Evolutionary conservation across 2,888 invertebrate genomes (phyloP).

Genomic region (Ectemnius lituratus): DNA sequence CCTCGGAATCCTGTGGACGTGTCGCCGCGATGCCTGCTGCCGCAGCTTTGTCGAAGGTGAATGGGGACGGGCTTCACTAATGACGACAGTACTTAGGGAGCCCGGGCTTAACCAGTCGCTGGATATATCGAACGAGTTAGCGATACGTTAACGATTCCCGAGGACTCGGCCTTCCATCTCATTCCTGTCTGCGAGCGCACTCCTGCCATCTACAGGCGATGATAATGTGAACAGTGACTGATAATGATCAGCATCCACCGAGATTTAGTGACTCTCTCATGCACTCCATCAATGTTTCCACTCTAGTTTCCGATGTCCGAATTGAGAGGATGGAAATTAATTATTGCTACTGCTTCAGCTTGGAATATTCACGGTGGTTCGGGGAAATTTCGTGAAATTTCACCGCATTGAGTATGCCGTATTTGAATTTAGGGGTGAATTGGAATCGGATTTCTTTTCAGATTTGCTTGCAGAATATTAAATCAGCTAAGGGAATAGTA

Average conservation of each 20-base stretch:
- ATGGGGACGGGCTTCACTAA: slow-evolving; percentile 47
- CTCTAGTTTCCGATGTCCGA: too few relatives aligned
- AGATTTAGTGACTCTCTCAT: slow-evolving; percentile 21
- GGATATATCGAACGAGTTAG: slow-evolving; percentile 69
- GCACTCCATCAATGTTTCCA: too few relatives aligned
- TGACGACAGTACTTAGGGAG: slow-evolving; percentile 57
- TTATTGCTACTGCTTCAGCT: too few relatives aligned
- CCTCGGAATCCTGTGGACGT: slow-evolving; percentile 54
- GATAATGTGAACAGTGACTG: slow-evolving; percentile 58
- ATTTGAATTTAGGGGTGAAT: too few relatives aligned
- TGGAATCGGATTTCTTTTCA: too few relatives aligned
- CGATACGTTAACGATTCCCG: slow-evolving; percentile 72
- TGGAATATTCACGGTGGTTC: too few relatives aligned
- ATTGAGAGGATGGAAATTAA: too few relatives aligned
- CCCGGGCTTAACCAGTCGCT: slow-evolving; percentile 55
- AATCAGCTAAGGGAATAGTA: too few relatives aligned
- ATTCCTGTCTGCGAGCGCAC: slow-evolving; percentile 32
- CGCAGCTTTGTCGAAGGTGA: slow-evolving; percentile 27
- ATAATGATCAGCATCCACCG: slow-evolving; percentile 53
- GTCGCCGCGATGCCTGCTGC: slow-evolving; percentile 37
- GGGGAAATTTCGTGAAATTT: too few relatives aligned
- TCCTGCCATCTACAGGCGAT: slow-evolving; percentile 47
- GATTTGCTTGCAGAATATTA: too few relatives aligned
- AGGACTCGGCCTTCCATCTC: slow-evolving; percentile 30
- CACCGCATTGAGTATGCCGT: too few relatives aligned